Evolutionary conservation across 1,140 invertebrate genomes (phyloP).

Genomic region (Eriocheir sinensis): DNA sequence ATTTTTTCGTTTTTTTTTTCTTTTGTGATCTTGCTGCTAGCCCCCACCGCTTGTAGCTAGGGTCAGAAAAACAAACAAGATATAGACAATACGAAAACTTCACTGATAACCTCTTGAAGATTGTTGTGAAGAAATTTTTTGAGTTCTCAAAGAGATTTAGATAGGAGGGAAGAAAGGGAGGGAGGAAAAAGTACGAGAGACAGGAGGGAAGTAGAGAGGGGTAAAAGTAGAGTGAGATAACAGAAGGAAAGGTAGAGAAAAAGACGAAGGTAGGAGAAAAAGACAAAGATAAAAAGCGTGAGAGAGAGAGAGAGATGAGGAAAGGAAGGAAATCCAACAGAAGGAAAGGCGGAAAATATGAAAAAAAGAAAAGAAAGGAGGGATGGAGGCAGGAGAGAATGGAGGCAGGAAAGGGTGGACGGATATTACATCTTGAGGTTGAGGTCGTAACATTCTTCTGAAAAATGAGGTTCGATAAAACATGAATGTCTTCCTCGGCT

Average conservation of each 20-base stretch:
- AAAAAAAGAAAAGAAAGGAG: neutral
- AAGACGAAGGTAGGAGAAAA: too few relatives aligned
- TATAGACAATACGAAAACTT: neutral
- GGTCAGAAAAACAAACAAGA: neutral
- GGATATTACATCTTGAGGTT: neutral
- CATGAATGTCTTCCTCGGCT: neutral
- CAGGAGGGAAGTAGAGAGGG: neutral
- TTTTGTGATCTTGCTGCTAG: neutral
- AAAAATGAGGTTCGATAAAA: slow-evolving; percentile 1
- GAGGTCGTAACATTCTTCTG: neutral
- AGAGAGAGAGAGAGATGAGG: too few relatives aligned
- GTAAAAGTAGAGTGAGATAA: neutral
- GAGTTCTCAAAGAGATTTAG: neutral
- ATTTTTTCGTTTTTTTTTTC: neutral
- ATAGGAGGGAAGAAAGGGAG: neutral
- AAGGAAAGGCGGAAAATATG: neutral
- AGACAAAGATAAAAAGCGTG: too few relatives aligned
- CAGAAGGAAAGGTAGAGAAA: too few relatives aligned
- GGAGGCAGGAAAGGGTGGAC: neutral
- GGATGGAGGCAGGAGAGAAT: neutral
- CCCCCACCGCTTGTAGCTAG: neutral
- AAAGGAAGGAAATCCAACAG: too few relatives aligned
- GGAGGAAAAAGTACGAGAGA: neutral
- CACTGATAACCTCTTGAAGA: neutral
- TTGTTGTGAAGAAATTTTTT: neutral